phyloP scores from a whole-genome alignment of 2,797 vertebrate genomes.

The Pitangus sulphuratus region DNA sequence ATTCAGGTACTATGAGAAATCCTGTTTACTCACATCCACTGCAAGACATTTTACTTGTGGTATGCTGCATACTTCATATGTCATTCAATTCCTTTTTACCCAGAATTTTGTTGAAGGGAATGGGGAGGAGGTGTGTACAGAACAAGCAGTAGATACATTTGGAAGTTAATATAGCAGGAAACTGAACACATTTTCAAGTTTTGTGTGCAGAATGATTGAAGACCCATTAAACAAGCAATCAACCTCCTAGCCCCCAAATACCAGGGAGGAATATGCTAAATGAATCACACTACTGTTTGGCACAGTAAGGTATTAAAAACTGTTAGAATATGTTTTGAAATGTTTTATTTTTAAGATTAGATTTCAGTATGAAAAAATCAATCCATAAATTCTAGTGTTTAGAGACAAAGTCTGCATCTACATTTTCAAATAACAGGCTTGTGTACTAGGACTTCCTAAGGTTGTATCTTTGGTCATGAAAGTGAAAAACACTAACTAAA shows the following conservation, averaged over 20 bases:
- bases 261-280: background rate
- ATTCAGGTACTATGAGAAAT: background rate
- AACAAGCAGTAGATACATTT: background rate
- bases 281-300: background rate
- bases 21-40: background rate
- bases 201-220: background rate
- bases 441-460: background rate
- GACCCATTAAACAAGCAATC: background rate
- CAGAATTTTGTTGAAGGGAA: background rate
- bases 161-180: background rate
- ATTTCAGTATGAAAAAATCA: background rate
- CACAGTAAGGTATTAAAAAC: background rate
- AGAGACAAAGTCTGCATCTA: background rate
- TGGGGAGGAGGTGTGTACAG: background rate
- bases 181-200: background rate
- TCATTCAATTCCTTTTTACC: background rate
- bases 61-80: background rate
- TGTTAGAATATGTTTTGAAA: background rate
- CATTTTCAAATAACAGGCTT: background rate
- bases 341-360: background rate
- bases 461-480: background rate
- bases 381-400: background rate
- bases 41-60: background rate
- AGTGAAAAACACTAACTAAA: background rate
- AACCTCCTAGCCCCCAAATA: background rate